These are phyloP conservation scores for Phengaris arion DNA, from an alignment of 2,888 invertebrate species.

Conservation along the genomic window DNA sequence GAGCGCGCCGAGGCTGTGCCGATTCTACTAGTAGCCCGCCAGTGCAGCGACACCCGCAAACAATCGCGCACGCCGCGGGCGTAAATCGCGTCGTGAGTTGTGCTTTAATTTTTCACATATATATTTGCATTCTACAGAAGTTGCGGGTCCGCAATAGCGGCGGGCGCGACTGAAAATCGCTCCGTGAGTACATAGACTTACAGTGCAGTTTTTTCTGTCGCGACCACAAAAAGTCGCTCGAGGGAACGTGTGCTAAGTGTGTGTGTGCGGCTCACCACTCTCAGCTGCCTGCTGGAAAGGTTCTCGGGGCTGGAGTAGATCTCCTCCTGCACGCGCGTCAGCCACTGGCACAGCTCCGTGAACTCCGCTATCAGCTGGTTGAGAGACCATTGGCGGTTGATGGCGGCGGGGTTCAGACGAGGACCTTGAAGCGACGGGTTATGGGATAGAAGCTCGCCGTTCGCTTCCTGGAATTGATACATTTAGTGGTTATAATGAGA, in stretches of 20 bases:
- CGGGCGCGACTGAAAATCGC: no score
- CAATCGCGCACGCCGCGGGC: no score
- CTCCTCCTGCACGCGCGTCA: slow-evolving; percentile 87
- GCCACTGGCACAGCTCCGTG: slow-evolving; percentile 89
- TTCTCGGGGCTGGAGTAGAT: slow-evolving; percentile 87
- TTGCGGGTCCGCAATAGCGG: no score
- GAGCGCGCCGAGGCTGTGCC: no score
- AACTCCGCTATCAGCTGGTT: slow-evolving; percentile 88
- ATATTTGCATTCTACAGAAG: no score
- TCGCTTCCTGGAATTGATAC: slow-evolving; percentile 82
- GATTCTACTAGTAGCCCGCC: no score
- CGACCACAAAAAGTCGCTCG: no score
- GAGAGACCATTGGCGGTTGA: slow-evolving; percentile 84
- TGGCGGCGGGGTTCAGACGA: slow-evolving; percentile 60
- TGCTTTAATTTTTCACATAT: no score
- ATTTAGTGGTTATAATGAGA: background rate
- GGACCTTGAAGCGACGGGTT: slow-evolving; percentile 73
- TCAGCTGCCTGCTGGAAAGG: slow-evolving; percentile 82
- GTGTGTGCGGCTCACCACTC: slow-evolving; percentile 72
- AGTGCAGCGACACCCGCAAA: no score
- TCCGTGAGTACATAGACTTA: no score
- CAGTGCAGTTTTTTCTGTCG: no score
- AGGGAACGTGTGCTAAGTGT: background rate
- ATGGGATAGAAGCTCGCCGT: slow-evolving; percentile 85
- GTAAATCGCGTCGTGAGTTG: no score